Evolutionary conservation across 2,888 invertebrate genomes (phyloP).

Genomic region (Pinctada fucata): DNA sequence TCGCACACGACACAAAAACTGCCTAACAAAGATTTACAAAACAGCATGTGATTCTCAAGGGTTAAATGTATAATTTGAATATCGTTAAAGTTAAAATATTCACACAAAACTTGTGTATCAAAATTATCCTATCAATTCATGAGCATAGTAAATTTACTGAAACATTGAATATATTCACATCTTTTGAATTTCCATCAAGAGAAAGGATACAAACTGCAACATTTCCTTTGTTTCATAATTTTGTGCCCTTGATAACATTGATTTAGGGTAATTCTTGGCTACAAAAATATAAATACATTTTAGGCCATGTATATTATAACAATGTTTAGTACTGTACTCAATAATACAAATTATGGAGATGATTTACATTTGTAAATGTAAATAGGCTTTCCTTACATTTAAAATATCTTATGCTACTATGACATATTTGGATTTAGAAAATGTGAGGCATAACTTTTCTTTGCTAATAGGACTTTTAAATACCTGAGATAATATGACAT

Average conservation of each 20-base stretch:
- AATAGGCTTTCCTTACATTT: background rate
- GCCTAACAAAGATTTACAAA: too few relatives aligned
- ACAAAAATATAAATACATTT: constrained; percentile 47
- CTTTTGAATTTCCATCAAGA: too few relatives aligned
- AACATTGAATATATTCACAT: too few relatives aligned
- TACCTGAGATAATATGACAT: constrained; percentile 77
- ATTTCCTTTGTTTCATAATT: constrained; percentile 78
- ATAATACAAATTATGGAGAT: background rate
- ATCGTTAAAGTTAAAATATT: too few relatives aligned
- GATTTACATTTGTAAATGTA: background rate
- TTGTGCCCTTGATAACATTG: constrained; percentile 75
- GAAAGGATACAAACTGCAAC: constrained; percentile 77
- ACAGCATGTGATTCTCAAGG: too few relatives aligned
- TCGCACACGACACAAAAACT: too few relatives aligned
- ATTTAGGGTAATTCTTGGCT: constrained; percentile 77
- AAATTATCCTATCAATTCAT: too few relatives aligned
- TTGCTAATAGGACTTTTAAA: background rate
- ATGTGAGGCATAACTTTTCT: too few relatives aligned
- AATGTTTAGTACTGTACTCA: background rate
- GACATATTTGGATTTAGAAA: background rate
- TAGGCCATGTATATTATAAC: background rate
- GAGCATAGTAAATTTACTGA: too few relatives aligned
- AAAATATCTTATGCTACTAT: background rate
- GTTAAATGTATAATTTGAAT: too few relatives aligned
- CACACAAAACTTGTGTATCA: too few relatives aligned